A percentile compares a stretch with the other conserved stretches of the same genome.
These are phyloP conservation scores for Drosophila picticornis DNA, from an alignment of 2,888 invertebrate genomes.

Conservation along the genomic window DNA sequence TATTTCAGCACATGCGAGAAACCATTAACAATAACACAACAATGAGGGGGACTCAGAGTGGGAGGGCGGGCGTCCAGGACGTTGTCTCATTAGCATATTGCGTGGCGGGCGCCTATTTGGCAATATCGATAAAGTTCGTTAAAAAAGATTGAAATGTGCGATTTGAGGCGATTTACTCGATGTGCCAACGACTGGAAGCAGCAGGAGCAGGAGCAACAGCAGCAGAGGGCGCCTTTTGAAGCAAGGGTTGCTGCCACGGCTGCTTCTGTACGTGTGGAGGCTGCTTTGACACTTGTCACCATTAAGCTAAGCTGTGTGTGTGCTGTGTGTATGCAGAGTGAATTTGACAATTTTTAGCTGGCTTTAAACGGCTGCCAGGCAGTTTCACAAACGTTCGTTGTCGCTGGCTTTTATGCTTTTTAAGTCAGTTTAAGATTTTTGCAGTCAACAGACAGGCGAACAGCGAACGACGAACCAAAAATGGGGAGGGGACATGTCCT, in stretches of 20 bases:
- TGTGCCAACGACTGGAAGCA: slow-evolving; percentile 52
- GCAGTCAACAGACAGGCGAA: slow-evolving; percentile 63
- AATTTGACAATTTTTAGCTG: slow-evolving; percentile 44
- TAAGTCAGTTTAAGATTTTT: slow-evolving; percentile 76
- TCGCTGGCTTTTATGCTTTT: slow-evolving; percentile 68
- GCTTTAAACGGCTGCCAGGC: slow-evolving; percentile 67
- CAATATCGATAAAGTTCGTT: slow-evolving; percentile 81
- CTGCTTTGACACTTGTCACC: slow-evolving; percentile 78
- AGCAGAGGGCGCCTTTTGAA: slow-evolving; percentile 7
- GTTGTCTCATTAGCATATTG: slow-evolving; percentile 82
- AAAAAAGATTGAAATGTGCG: slow-evolving; percentile 75
- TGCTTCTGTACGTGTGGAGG: not conserved
- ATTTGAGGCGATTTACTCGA: slow-evolving; percentile 72
- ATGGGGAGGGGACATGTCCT: slow-evolving; percentile 41
- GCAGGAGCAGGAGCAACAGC: slow-evolving; percentile 7
- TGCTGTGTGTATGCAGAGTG: slow-evolving; percentile 10
- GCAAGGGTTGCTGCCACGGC: slow-evolving; percentile 43
- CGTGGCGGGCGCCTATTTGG: slow-evolving; percentile 79
- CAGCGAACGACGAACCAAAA: slow-evolving; percentile 17
- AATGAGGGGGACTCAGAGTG: slow-evolving; percentile 1
- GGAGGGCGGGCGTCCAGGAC: slow-evolving; percentile 18
- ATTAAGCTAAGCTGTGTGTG: slow-evolving; percentile 72
- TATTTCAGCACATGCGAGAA: slow-evolving; percentile 65
- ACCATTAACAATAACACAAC: slow-evolving; percentile 62
- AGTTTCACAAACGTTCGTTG: slow-evolving; percentile 57